Conservation (phyloP, 2,888 invertebrate genomes). For the Salticus scenicus region DNA sequence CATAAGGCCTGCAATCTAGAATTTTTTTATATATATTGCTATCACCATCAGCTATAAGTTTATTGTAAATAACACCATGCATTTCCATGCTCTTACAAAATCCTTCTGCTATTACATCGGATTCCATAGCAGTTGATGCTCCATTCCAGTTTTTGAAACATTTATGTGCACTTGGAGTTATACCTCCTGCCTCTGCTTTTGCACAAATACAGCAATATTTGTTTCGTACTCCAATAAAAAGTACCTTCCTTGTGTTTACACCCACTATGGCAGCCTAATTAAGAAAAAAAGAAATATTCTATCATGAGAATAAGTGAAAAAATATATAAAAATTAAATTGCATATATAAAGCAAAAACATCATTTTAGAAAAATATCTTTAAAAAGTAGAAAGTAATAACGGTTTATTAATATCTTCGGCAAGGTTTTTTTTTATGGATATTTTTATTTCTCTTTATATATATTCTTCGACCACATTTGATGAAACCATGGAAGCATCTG, state of each 20-base stretch:
- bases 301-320: too few relatives aligned
- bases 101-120: slow-evolving; percentile 66
- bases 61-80: slow-evolving; percentile 60
- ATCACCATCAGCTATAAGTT: too few relatives aligned
- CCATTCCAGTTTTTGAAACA: slow-evolving; percentile 70
- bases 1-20: not conserved
- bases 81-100: slow-evolving; percentile 60
- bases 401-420: too few relatives aligned
- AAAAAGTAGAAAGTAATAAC: too few relatives aligned
- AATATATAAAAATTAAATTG: too few relatives aligned
- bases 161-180: slow-evolving; percentile 23
- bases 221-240: slow-evolving; percentile 58
- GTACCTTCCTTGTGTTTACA: slow-evolving; percentile 48
- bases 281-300: too few relatives aligned
- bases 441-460: too few relatives aligned
- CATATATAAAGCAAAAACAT: too few relatives aligned
- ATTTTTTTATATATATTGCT: not conserved
- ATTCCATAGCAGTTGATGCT: slow-evolving; percentile 70
- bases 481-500: too few relatives aligned
- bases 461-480: too few relatives aligned
- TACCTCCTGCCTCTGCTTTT: not conserved
- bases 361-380: too few relatives aligned
- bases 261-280: slow-evolving; percentile 48
- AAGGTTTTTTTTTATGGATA: too few relatives aligned
- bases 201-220: slow-evolving; percentile 62